phyloP scores from a whole-genome alignment of 1,140 invertebrate genomes.

The Lepidurus couesii region DNA sequence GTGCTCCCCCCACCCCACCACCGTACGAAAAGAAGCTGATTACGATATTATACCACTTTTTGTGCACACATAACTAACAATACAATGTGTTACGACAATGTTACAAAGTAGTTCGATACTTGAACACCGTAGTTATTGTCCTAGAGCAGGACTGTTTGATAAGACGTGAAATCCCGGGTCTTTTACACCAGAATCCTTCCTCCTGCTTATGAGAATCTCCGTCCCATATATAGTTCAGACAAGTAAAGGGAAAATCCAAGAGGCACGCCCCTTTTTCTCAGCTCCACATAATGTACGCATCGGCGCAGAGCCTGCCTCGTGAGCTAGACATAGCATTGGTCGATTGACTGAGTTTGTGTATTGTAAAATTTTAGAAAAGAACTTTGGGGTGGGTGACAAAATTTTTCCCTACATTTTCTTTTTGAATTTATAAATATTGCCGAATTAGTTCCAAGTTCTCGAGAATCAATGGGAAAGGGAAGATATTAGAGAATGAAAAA shows the following conservation, averaged over 20 bases:
- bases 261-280: background rate
- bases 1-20: background rate
- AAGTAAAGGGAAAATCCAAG: background rate
- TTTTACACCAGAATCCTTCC: background rate
- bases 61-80: background rate
- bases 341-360: background rate
- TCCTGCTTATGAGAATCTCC: background rate
- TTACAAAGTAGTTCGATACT: no score
- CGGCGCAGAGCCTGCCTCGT: background rate
- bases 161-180: background rate
- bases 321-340: background rate
- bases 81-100: background rate
- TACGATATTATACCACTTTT: background rate
- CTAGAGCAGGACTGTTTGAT: background rate
- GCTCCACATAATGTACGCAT: background rate
- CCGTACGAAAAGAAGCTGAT: background rate
- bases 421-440: no score
- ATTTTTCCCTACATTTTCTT: no score
- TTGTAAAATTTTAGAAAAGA: background rate
- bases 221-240: background rate
- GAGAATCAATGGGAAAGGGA: background rate
- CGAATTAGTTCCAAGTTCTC: no score
- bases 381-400: background rate
- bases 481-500: background rate
- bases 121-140: background rate